A percentile compares a stretch with the other conserved stretches of the same genome.
These are phyloP conservation scores for Microctonus hyperodae DNA, from an alignment of 2,888 invertebrate species.

Conservation along the genomic window DNA sequence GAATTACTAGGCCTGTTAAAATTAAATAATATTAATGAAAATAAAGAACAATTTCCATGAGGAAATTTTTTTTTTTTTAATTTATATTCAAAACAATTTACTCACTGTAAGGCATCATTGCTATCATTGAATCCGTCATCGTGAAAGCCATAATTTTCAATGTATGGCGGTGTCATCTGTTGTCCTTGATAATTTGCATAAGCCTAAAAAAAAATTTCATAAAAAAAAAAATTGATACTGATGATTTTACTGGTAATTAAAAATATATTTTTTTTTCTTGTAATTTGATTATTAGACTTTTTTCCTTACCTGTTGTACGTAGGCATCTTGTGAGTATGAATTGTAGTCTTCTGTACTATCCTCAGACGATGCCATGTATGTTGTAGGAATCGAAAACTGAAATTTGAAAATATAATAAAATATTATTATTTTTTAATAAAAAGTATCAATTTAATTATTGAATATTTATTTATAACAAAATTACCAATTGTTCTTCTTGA, in stretches of 20 bases:
- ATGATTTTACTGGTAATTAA: no score
- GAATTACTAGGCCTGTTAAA: conserved; percentile 50
- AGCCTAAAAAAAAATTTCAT: conserved; percentile 35
- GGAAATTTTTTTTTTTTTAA: not conserved
- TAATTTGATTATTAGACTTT: not conserved
- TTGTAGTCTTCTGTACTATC: conserved; percentile 50
- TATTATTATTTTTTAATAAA: conserved; percentile 1
- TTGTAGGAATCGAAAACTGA: conserved; percentile 34
- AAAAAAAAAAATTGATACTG: no score
- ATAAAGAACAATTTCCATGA: conserved; percentile 28
- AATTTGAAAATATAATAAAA: conserved; percentile 9
- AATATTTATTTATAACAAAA: not conserved
- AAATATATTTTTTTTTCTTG: no score
- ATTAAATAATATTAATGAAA: no score
- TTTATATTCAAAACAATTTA: conserved; percentile 42
- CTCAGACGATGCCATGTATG: conserved; percentile 46
- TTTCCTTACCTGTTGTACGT: conserved; percentile 41
- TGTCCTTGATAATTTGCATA: conserved; percentile 69
- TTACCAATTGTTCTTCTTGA: conserved; percentile 56
- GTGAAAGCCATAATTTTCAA: conserved; percentile 70
- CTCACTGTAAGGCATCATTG: conserved; percentile 67
- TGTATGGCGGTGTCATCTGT: conserved; percentile 69
- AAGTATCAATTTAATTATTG: not conserved
- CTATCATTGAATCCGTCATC: conserved; percentile 72
- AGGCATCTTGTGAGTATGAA: conserved; percentile 46